Evolutionary conservation across 2,888 invertebrate genomes (phyloP).

Genomic region (Liodrosophila aerea): DNA sequence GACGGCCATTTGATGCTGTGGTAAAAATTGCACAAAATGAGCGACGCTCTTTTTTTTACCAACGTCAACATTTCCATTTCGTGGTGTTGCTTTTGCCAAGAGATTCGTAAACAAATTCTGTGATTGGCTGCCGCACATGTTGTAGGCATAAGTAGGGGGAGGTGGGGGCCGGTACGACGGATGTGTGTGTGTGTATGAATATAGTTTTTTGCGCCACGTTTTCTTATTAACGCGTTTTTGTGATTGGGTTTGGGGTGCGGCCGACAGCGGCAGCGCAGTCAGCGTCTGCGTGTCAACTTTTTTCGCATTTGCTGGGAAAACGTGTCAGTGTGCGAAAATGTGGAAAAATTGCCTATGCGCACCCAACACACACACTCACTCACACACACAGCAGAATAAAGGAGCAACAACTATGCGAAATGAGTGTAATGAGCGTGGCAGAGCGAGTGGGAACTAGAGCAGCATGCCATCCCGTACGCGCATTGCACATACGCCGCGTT

Average conservation of each 20-base stretch:
- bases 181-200: constrained; percentile 33
- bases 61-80: constrained; percentile 71
- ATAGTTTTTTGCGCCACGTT: constrained; percentile 76
- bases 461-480: constrained; percentile 41
- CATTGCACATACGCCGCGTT: constrained; percentile 78
- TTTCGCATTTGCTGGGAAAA: constrained; percentile 55
- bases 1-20: constrained; percentile 56
- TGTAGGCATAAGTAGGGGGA: constrained; percentile 20
- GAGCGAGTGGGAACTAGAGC: constrained; percentile 52
- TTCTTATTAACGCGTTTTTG: constrained; percentile 80
- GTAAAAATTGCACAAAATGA: constrained; percentile 61
- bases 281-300: constrained; percentile 64
- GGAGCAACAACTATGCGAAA: constrained; percentile 61
- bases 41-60: constrained; percentile 57
- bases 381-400: not conserved
- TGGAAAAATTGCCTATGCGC: constrained; percentile 79
- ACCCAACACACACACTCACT: constrained; percentile 43
- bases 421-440: constrained; percentile 77
- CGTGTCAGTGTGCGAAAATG: constrained; percentile 63
- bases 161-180: constrained; percentile 13
- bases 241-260: constrained; percentile 78
- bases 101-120: constrained; percentile 81
- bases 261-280: constrained; percentile 52
- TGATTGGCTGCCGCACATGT: constrained; percentile 72
- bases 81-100: constrained; percentile 76